Evolutionary conservation across 2,888 invertebrate genomes (phyloP).

Genomic region (Cephus rjabovi): DNA sequence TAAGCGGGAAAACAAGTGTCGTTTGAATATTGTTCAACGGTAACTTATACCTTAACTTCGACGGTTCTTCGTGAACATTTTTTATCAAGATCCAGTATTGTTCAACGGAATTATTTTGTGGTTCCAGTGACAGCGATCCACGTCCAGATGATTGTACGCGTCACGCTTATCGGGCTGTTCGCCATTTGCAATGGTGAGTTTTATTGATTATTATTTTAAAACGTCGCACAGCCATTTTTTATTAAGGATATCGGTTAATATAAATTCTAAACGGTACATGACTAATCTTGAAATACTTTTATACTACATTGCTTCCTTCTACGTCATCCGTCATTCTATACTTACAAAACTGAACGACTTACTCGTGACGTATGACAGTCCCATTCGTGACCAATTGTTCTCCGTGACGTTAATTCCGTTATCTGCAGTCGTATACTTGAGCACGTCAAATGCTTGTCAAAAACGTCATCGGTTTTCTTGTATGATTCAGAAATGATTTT

Average conservation of each 20-base stretch:
- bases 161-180: conserved; percentile 38
- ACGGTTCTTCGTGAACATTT: not conserved
- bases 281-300: not conserved
- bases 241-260: not conserved
- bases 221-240: not conserved
- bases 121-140: conserved; percentile 15
- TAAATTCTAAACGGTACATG: not conserved
- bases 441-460: not conserved
- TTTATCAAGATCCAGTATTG: not conserved
- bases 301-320: not conserved
- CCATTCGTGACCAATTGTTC: not conserved
- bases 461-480: not conserved
- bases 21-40: not conserved
- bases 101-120: not conserved
- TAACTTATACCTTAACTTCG: not conserved
- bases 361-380: not conserved
- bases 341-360: not conserved
- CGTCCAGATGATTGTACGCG: conserved; percentile 44
- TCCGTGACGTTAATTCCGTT: not conserved
- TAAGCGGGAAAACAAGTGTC: not conserved
- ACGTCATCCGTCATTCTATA: not conserved
- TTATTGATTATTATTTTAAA: not conserved
- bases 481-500: not conserved
- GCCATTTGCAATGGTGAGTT: conserved; percentile 42
- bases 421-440: not conserved